These are phyloP conservation scores for Busseola fusca DNA, from an alignment of 2,888 invertebrate genomes.

Conservation along the genomic window DNA sequence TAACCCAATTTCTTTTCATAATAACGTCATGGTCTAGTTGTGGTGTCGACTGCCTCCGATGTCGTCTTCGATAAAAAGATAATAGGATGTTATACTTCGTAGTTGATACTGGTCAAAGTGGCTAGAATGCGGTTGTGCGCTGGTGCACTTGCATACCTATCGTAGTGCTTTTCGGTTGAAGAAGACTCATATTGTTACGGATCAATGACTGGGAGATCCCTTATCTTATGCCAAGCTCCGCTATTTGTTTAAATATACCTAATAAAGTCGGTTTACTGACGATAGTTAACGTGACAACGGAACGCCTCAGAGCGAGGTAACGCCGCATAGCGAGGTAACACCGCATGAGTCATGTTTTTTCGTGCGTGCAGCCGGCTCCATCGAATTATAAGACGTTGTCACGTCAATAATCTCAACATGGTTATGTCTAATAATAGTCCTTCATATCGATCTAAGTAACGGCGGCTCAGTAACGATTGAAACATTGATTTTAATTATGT, in stretches of 20 bases:
- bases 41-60: constrained; percentile 66
- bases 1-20: constrained; percentile 85
- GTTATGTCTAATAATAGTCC: background rate
- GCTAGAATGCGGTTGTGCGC: constrained; percentile 24
- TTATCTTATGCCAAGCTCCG: no score
- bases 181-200: background rate
- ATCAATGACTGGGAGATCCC: background rate
- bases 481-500: background rate
- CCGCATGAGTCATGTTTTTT: no score
- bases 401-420: background rate
- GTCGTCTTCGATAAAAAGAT: constrained; percentile 75
- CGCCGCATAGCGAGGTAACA: no score
- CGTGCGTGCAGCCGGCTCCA: no score
- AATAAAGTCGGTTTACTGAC: no score
- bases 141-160: constrained; percentile 7
- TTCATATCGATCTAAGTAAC: background rate
- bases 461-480: background rate
- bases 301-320: no score
- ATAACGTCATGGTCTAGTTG: constrained; percentile 84
- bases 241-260: no score
- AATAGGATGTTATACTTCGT: constrained; percentile 50
- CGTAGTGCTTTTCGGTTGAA: constrained; percentile 6
- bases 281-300: no score
- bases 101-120: constrained; percentile 17
- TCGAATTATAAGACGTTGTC: no score